Evolutionary conservation across 2,113 vertebrate genomes (phyloP), one percentile per base, ranked within the genome.

Genomic region (Pithys albifrons): DNA sequence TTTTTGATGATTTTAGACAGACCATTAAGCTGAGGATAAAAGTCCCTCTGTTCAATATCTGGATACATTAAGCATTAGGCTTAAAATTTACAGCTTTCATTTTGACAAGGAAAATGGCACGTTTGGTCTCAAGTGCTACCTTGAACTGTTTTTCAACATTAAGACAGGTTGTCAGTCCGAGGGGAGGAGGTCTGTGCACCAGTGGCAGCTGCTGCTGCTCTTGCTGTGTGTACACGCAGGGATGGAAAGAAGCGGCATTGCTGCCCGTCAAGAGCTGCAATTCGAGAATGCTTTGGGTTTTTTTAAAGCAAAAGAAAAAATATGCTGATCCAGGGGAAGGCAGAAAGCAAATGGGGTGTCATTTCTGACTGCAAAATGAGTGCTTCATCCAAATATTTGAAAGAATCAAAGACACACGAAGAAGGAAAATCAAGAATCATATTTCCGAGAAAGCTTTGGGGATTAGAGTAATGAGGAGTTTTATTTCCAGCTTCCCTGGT

Each of bases 101-200:
- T 98, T 98, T 98, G 98, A 98, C 98, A 98, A 97, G 97, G 97
- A 97, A 98, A 98, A 98, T 97, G 97, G 96, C 97, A 98, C 78
- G 57, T 97, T 98, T 97, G 97, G 96, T 97, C 97, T 97, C 96
- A 54, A 97, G 97, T 91, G 97, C 96, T 97, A 97, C 97, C 96
- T 97, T 96, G 96, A 97, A 97, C 97, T 97, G 97, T 98, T 97
- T 97, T 95, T 98, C 97, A 98, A 95, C 96, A 92, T 59, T 35
- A 88, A 97, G 97, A 97, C 95, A 97, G 92, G 96, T 96, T 97
- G 97, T 97, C 96, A 97, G 94, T 95, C 95, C 15, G 20, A 96
- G 86, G 93, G 96, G 96, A 97, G 88, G 94, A 95, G 95, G 95
- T 93, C 96, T 94, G 77, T 25, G 88, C 86, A 73, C 91, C 66